Conservation (phyloP, 1,140 invertebrate genomes). For the Hyles euphorbiae region DNA sequence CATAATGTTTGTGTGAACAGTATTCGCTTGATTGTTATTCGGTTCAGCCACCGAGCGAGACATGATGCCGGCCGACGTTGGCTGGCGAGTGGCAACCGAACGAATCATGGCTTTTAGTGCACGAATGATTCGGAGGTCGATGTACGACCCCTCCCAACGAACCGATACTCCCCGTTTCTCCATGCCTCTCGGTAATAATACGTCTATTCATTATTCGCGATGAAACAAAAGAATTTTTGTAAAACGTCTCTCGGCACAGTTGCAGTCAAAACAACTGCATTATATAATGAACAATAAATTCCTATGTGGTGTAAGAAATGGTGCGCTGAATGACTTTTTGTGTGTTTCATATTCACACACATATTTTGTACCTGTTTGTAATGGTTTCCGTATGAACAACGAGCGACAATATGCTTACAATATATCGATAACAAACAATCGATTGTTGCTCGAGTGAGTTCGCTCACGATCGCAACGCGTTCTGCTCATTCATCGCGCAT, state of each 20-base stretch:
- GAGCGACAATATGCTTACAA: slow-evolving; percentile 4
- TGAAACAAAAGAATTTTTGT: slow-evolving; percentile 1
- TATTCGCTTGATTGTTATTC: slow-evolving; percentile 43
- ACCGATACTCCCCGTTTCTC: slow-evolving; percentile 11
- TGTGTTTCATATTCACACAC: no score
- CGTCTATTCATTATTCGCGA: neutral
- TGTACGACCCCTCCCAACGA: slow-evolving; percentile 33
- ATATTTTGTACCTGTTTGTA: no score
- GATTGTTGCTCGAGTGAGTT: slow-evolving; percentile 12
- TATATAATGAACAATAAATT: no score
- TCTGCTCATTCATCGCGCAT: slow-evolving; percentile 18
- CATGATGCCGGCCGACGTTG: slow-evolving; percentile 34
- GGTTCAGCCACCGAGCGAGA: slow-evolving; percentile 29
- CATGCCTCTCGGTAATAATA: slow-evolving; percentile 7
- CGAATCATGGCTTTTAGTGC: slow-evolving; percentile 31
- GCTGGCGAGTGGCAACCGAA: slow-evolving; percentile 14
- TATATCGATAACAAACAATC: neutral
- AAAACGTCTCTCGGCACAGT: no score
- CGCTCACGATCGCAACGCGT: slow-evolving; percentile 5
- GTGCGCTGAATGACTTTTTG: no score
- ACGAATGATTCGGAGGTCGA: slow-evolving; percentile 49
- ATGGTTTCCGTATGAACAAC: neutral
- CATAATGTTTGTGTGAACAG: slow-evolving; percentile 19
- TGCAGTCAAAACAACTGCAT: slow-evolving; percentile 1
- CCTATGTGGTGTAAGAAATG: no score